Base-by-base conservation (phyloP, 2,797 vertebrate genomes). In the Sebastes taczanowskii region DNA sequence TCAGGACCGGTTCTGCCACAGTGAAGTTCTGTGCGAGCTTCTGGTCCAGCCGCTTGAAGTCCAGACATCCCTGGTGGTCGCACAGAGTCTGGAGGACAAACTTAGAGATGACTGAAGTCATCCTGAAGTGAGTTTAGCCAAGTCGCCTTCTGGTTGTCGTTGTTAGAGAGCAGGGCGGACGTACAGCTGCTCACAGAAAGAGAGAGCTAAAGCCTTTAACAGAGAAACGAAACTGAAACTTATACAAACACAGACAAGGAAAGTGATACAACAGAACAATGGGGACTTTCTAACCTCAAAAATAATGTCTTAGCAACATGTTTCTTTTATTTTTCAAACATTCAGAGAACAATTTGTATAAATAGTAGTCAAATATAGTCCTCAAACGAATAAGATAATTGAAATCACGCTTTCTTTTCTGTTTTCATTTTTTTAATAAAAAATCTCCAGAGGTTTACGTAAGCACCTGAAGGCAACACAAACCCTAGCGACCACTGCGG, bases 31-130 rank as follows among this genome's bases (percentile, higher is more conserved):
- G 73, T 0, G 52, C 14, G 2, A 96, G 20, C 6, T 16, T 61
- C 18, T 74, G 63, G 0, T 89, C 34, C 52, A 96, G 81, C 7
- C 32, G 42, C 34, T 22, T 3, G 38, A 89, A 92, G 27, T 93
- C 88, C 77, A 95, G 23, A 74, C 90, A 63, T 0, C 95, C 96
- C n/a, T 84, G 78, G 46, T 95, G 71, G 71, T 92, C 85, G 67
- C 95, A 95, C 14, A 96, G 72, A 6, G 75, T 86, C 71, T 71
- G 56, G 0, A 69, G 63, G 11, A 95, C 75, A 1, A 72, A 80
- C 2, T 73, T 75, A 1, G 92, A 90, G 3, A 94, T 29, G 0
- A 10, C 0, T 0, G 70, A 34, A 0, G 84, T 67, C 95, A 96
- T 96, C 18, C 0, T 80, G 42, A 18, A 2, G 4, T 0, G 4